These are phyloP conservation scores for Thalassaphorura encarpata DNA, from an alignment of 1,140 invertebrate genomes.

Conservation along the genomic window DNA sequence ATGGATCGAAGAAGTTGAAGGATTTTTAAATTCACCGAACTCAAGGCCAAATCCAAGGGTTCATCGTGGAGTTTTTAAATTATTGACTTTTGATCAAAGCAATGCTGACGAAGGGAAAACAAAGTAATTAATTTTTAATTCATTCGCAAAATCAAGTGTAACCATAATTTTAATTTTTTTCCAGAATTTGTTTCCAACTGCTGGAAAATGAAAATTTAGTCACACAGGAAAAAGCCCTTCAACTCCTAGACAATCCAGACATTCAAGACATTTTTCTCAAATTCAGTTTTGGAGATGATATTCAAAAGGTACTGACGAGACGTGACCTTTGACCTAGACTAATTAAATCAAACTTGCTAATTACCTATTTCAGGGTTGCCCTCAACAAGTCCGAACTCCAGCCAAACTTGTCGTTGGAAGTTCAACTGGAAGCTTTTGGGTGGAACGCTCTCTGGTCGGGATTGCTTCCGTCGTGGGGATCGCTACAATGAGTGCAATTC, in stretches of 20 bases:
- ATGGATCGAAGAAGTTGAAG: slow-evolving; percentile 27
- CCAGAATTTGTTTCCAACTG: slow-evolving; percentile 30
- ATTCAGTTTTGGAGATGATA: slow-evolving; percentile 22
- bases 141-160: not conserved
- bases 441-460: slow-evolving; percentile 24
- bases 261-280: slow-evolving; percentile 28
- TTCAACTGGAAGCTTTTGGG: slow-evolving; percentile 24
- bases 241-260: slow-evolving; percentile 27
- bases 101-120: slow-evolving; percentile 32
- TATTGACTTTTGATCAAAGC: slow-evolving; percentile 28
- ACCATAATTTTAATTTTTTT: not conserved
- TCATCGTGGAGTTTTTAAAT: slow-evolving; percentile 21
- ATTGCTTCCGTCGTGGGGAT: slow-evolving; percentile 31
- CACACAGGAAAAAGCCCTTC: slow-evolving; percentile 27
- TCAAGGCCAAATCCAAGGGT: not conserved
- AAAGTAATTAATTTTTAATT: slow-evolving; percentile 21
- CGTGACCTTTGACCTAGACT: not conserved
- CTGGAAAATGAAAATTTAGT: slow-evolving; percentile 33
- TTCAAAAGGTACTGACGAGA: slow-evolving; percentile 22
- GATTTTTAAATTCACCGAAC: slow-evolving; percentile 18
- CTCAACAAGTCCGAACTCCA: slow-evolving; percentile 11
- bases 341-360: slow-evolving; percentile 1
- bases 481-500: slow-evolving; percentile 26
- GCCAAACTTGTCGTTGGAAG: slow-evolving; percentile 13
- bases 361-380: slow-evolving; percentile 21